Evolutionary conservation across 2,113 vertebrate genomes (phyloP).

Genomic region (Cryptomyrus ogoouensis): DNA sequence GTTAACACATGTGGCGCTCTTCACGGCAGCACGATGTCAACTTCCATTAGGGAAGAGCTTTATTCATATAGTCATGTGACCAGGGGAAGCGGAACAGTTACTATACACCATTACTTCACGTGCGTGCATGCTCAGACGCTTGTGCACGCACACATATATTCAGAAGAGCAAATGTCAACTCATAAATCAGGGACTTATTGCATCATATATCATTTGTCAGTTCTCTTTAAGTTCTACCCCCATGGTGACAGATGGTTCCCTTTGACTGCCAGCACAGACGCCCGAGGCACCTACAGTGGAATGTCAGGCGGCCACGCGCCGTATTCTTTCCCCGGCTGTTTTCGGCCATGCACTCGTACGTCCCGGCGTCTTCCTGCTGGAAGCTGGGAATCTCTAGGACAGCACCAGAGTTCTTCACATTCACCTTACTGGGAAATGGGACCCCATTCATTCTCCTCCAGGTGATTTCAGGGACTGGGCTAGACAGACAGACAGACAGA

Average conservation of each 20-base stretch:
- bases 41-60: slow-evolving; percentile 16
- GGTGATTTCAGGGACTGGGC: slow-evolving; percentile 86
- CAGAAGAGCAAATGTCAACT: background rate
- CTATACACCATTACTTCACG: background rate
- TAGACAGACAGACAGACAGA: slow-evolving; percentile 41
- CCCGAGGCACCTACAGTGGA: slow-evolving; percentile 71
- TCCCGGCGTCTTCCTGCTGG: slow-evolving; percentile 85
- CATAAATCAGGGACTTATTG: background rate
- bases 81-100: background rate
- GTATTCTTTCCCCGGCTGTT: slow-evolving; percentile 85
- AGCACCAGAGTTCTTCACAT: slow-evolving; percentile 75
- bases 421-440: slow-evolving; percentile 80
- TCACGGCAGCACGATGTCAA: background rate
- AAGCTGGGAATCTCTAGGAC: slow-evolving; percentile 86
- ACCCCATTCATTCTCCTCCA: slow-evolving; percentile 85
- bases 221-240: background rate
- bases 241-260: background rate
- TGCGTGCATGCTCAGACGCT: background rate
- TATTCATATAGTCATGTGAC: slow-evolving; percentile 6
- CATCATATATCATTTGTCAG: background rate
- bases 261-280: background rate
- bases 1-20: slow-evolving; percentile 13
- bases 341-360: slow-evolving; percentile 85
- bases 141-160: background rate
- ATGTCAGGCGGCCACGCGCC: slow-evolving; percentile 80